Evolutionary conservation across 1,140 invertebrate species (phyloP).

Genomic region (Macrobrachium rosenbergii): DNA sequence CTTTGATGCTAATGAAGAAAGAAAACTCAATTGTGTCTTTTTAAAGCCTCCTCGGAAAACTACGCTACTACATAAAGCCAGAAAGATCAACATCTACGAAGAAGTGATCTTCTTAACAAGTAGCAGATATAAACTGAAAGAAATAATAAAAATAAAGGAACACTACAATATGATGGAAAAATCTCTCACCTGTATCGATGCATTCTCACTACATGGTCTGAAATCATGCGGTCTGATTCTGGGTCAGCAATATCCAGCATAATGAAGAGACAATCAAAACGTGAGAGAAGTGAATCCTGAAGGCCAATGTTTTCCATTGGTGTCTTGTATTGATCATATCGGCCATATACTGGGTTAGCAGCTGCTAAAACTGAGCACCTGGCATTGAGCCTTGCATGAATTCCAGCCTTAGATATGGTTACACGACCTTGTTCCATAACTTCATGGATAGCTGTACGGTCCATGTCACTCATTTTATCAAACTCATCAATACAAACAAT

Average conservation of each 20-base stretch:
- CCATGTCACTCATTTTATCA: conserved; percentile 99
- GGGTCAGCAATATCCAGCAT: conserved; percentile 93
- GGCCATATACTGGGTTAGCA: conserved; percentile 99
- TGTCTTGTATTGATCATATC: conserved; percentile 98
- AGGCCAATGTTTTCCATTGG: conserved; percentile 99
- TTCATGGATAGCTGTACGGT: conserved; percentile 99
- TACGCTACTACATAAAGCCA: too few species aligned
- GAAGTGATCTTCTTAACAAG: too few species aligned
- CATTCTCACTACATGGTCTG: conserved; percentile 97
- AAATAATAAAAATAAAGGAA: too few species aligned
- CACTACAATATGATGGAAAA: too few species aligned
- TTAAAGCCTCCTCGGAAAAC: too few species aligned
- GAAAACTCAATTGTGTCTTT: too few species aligned
- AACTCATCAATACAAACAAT: conserved; percentile 99
- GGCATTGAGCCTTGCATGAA: conserved; percentile 97
- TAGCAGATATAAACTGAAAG: too few species aligned
- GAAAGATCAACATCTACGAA: too few species aligned
- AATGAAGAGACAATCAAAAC: conserved; percentile 99
- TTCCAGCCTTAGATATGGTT: conserved; percentile 98
- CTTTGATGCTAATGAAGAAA: too few species aligned
- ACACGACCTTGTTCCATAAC: conserved; percentile 78
- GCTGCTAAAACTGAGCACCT: conserved; percentile 98
- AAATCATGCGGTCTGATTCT: conserved; percentile 91
- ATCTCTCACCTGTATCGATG: conserved; percentile 81
- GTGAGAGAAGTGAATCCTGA: conserved; percentile 97